A percentile compares a stretch with the other conserved stretches of the same genome.
Conservation (phyloP, 37 sponge, comb jelly and placozoan species). For the Eunapius fragilis region DNA sequence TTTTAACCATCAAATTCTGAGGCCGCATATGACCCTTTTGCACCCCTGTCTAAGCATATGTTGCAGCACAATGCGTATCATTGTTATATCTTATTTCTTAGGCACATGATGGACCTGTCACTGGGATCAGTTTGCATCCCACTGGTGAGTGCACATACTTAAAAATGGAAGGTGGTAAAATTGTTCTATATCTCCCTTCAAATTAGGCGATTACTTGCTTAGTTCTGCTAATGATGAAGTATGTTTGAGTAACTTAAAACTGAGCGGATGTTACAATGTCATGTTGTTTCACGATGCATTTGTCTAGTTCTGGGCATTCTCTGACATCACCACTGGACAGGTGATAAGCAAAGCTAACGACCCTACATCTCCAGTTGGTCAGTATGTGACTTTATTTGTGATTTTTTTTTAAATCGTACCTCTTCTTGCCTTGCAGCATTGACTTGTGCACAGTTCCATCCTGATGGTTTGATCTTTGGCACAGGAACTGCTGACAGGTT, state of each 20-base stretch:
- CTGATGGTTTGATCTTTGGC: conserved; percentile 99
- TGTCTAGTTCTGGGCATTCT: conserved; percentile 94
- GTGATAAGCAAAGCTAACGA: conserved; percentile 80
- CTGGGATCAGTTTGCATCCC: conserved; percentile 96
- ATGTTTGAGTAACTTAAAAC: neutral
- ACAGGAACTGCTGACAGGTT: conserved; percentile 96
- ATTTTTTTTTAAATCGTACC: neutral
- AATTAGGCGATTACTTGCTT: conserved; percentile 80
- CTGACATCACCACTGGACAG: conserved; percentile 86
- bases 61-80: neutral
- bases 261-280: neutral
- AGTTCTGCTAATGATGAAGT: conserved; percentile 89
- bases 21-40: neutral
- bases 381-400: neutral
- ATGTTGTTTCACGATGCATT: conserved; percentile 5
- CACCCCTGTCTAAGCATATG: neutral
- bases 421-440: conserved; percentile 47
- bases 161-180: no score
- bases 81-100: conserved; percentile 3
- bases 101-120: conserved; percentile 93
- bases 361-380: conserved; percentile 41
- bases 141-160: conserved; percentile 60
- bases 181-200: neutral
- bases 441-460: conserved; percentile 99
- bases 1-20: neutral